Evolutionary conservation across 92 coral and sea anemone species (phyloP), one percentile per base, ranked within the genome.

Genomic region (Galaxea fascicularis): DNA sequence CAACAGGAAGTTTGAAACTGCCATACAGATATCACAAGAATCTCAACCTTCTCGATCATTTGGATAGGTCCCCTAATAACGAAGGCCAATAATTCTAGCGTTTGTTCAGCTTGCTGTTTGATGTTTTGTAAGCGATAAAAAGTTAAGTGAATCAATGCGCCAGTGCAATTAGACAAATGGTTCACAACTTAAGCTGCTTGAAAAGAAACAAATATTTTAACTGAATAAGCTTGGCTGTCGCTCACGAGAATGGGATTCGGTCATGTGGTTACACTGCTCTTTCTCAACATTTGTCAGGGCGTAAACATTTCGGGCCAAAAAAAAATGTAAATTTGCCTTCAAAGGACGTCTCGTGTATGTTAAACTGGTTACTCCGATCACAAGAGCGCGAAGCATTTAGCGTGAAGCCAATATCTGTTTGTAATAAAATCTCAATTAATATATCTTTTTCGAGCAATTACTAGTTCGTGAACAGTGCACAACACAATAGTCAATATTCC

Each of bases 391-490:
- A 82, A 57, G 86, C 71, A 71, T 45, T 58, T 25, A 82, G 70
- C 77, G 64, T 83, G 93, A 89, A 77, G 93, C 89, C 94, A 94
- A 92, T 94, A 94, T 94, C 88, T 66, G 45, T 80, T 91, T 85
- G 85, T 94, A 94, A 94, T 94, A 91, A 94, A 94, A 92, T 89
- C 91, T 86, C 95, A 94, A 94, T 94, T 94, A 94, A 94, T 92
- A 94, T 94, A 92, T 94, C 98, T 90, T 94, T 92, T 88, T 90
- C 89, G 90, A 90, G 95, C 98, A 94, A 94, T 94, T 94, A 94
- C 79, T 89, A 92, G 90, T 86, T 89, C 91, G 88, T 83, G 91
- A 84, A 89, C 85, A 76, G 81, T 39, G 90, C 73, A 85, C 71
- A 85, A 71, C 84, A 93, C 96, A 89, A 94, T 87, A 85, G 92